These are phyloP conservation scores for Threskiornis aethiopicus DNA, from an alignment of 2,797 vertebrate genomes.

Conservation along the genomic window DNA sequence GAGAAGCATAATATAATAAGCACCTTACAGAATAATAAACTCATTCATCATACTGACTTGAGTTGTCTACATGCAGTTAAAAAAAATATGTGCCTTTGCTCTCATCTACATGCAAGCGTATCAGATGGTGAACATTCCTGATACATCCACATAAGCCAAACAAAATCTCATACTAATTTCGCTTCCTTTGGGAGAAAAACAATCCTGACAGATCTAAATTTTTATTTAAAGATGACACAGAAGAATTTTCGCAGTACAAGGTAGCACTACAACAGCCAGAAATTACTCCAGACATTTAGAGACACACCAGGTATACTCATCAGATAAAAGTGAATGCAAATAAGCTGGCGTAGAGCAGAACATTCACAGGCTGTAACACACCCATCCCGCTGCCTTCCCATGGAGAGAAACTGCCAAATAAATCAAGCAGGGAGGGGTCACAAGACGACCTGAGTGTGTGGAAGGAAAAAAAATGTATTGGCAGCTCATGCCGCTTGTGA, in stretches of 20 bases:
- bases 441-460: neutral
- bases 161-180: neutral
- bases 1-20: slow-evolving; percentile 35
- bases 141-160: neutral
- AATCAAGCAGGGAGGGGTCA: slow-evolving; percentile 23
- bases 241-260: neutral
- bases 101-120: neutral
- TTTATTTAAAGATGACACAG: neutral
- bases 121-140: neutral
- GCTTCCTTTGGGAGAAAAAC: neutral
- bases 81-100: neutral
- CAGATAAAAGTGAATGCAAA: slow-evolving; percentile 4
- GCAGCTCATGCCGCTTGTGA: neutral
- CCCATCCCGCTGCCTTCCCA: slow-evolving; percentile 18
- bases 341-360: neutral
- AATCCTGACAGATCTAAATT: neutral
- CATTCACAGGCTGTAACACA: neutral
- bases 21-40: slow-evolving; percentile 45
- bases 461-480: neutral
- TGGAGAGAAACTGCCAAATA: neutral
- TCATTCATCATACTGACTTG: slow-evolving; percentile 29
- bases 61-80: neutral
- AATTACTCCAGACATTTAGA: neutral
- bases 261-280: neutral
- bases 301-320: neutral